Percentiles rank a stretch among this genome's conserved stretches.
These are phyloP conservation scores for Netelia virgata DNA, from an alignment of 2,888 invertebrate species.

Conservation along the genomic window DNA sequence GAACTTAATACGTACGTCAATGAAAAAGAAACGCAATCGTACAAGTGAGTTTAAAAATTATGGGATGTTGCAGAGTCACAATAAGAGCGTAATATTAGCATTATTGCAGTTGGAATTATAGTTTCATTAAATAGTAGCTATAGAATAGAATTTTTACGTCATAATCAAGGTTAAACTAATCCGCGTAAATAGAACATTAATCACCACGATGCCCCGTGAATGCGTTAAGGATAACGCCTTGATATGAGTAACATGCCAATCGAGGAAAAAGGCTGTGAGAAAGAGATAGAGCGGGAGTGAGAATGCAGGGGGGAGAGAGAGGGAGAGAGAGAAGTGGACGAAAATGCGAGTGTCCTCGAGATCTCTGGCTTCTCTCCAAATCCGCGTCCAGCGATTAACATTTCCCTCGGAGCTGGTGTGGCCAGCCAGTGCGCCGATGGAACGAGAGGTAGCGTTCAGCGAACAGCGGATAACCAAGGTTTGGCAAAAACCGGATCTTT, in stretches of 20 bases:
- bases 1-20: neutral
- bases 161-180: no score
- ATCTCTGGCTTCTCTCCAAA: constrained; percentile 74
- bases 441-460: constrained; percentile 33
- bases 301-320: no score
- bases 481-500: constrained; percentile 68
- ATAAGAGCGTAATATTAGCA: neutral
- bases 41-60: neutral
- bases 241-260: constrained; percentile 34
- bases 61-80: neutral
- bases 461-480: constrained; percentile 50
- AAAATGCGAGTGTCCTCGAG: constrained; percentile 58
- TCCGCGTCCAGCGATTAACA: constrained; percentile 73
- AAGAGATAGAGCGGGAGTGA: no score
- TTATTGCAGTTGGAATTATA: neutral
- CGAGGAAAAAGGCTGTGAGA: constrained; percentile 4
- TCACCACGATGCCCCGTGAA: constrained; percentile 12
- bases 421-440: constrained; percentile 40
- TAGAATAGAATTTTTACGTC: no score
- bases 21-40: neutral
- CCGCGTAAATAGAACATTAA: no score
- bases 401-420: constrained; percentile 68
- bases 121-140: no score
- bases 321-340: constrained; percentile 25
- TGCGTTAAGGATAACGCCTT: constrained; percentile 24